Evolutionary conservation across 1,140 invertebrate genomes (phyloP), one percentile per base, ranked within the genome.

Genomic region (Pogonomyrmex barbatus): DNA sequence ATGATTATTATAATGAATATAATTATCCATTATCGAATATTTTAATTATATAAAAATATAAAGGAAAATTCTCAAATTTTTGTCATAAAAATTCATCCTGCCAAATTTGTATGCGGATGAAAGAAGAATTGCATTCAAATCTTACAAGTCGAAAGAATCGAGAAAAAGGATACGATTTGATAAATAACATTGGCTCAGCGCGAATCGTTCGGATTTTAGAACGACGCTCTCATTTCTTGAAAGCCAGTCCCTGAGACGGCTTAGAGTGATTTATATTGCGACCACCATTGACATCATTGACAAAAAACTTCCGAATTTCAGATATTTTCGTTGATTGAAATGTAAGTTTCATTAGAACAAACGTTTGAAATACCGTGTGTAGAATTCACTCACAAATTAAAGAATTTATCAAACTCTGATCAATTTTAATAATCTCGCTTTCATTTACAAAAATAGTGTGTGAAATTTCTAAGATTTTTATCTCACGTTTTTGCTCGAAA

Each of bases 291-390:
- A n/a, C n/a, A n/a, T 70, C 67, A 14, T 47, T 2, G 45, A 73
- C n/a, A 50, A 75, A 75, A 73, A 83, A n/a, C 12, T 83, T 36
- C 62, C 12, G 33, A 83, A 73, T 83, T 82, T 73, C 79, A 42
- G 4, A 60, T 58, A 56, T 45, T 2, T 33, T 12, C 39, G 24
- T 14, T 62, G 30, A 14, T 68, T 9, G 63, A 60, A n/a, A 17
- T 3, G 14, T 14, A 12, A 50, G 10, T 75, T 73, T 83, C 12
- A 60, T 47, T 36, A 68, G n/a, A 12, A 30, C 36, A 10, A 68
- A 39, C 10, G 5, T 36, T 24, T 14, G 42, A 63, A 33, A 33
- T 47, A 36, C 2, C 8, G n/a, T 47, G 1, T 6, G 2, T 2
- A n/a, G 30, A 79, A 47, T 50, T 45, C 3, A 10, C 17, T 42